Conservation (phyloP, 1,140 invertebrate genomes). For the Lysiphlebus fabarum region DNA sequence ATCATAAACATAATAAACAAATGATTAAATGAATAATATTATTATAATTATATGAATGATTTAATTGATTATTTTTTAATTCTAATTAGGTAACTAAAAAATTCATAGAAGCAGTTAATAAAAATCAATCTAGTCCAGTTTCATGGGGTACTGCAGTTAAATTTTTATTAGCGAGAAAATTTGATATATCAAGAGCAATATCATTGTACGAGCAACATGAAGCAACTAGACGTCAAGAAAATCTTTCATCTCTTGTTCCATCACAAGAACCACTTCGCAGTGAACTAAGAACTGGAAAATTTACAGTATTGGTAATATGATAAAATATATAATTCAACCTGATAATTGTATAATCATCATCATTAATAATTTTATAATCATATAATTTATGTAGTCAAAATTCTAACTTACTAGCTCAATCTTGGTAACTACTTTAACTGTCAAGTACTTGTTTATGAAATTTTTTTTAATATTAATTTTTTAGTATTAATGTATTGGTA, state of each 20-base stretch:
- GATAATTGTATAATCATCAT: too few relatives aligned
- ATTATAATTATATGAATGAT: conserved; percentile 8
- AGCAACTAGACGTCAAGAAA: conserved; percentile 79
- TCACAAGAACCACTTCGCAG: conserved; percentile 74
- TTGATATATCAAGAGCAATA: conserved; percentile 84
- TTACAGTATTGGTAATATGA: conserved; percentile 85
- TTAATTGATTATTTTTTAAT: conserved; percentile 24
- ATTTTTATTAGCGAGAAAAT: conserved; percentile 92
- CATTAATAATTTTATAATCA: too few relatives aligned
- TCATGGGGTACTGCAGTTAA: conserved; percentile 85
- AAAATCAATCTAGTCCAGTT: conserved; percentile 61
- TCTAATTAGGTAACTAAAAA: conserved; percentile 70
- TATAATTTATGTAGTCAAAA: too few relatives aligned
- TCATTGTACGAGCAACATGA: conserved; percentile 89
- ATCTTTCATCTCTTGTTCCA: conserved; percentile 78
- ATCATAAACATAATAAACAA: background rate
- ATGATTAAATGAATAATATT: conserved; percentile 2
- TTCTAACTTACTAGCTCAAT: too few relatives aligned
- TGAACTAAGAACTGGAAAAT: conserved; percentile 91
- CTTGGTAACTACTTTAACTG: too few relatives aligned
- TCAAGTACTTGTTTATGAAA: too few relatives aligned
- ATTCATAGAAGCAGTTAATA: conserved; percentile 74
- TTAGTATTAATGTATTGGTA: too few relatives aligned
- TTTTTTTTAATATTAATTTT: too few relatives aligned
- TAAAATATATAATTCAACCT: too few relatives aligned